Base-by-base conservation (phyloP, 2,113 vertebrate genomes). In the Chascanopsetta lugubris region DNA sequence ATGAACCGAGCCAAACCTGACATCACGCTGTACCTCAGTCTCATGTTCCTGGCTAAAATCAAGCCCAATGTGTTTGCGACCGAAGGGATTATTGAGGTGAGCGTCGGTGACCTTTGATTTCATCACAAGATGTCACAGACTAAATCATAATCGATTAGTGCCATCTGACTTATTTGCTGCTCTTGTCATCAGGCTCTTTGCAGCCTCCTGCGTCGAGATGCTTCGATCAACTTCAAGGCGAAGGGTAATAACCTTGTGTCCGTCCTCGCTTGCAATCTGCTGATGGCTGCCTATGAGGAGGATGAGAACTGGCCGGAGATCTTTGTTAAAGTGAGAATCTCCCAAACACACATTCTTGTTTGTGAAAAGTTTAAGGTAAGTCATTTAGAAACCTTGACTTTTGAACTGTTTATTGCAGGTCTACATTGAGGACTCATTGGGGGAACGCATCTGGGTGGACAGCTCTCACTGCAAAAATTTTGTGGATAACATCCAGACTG, bases 301-400 rank as follows among this genome's bases (percentile, higher is more conserved):
- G 97, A 99, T 0, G 97, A 99, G 79, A 99, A 99, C 91, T 99
- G 97, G 97, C 97, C 97, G 0, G 97, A 99, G 85, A 98, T 99
- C 75, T 99, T 99, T 69, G 97, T 99, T 17, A 99, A 99, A 93
- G 97, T 92, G 60, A 69, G 85, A 8, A 17, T 10, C 25, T 48
- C 9, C 17, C 10, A 8, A 32, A 50, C 22, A 18, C 17, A n/a
- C 40, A n/a, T n/a, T n/a, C n/a, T n/a, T n/a, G n/a, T n/a, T n/a
- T n/a, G n/a, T n/a, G n/a, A n/a, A n/a, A n/a, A n/a, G n/a, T n/a
- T n/a, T n/a, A n/a, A n/a, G n/a, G n/a, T n/a, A n/a, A 32, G 30
- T 7, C 9, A 15, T 38, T 11, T 38, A 38, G 12, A 38, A 38
- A 15, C 4, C 34, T 6, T 38, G 8, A 9, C 34, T 43, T 48